These are phyloP conservation scores for Achroia grisella DNA, from an alignment of 1,140 invertebrate species.

Conservation along the genomic window DNA sequence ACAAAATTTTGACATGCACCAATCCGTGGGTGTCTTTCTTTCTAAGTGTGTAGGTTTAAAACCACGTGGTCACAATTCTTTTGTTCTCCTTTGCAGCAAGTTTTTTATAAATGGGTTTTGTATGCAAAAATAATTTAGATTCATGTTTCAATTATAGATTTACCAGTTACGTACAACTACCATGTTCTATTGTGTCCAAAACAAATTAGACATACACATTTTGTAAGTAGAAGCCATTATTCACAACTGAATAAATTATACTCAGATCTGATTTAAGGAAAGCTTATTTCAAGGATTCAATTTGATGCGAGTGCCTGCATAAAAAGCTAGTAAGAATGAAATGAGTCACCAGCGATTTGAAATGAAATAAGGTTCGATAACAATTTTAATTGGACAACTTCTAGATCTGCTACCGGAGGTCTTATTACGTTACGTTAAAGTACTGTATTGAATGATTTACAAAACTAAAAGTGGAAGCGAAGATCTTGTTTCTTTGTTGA, in stretches of 20 bases:
- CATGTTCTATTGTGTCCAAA: constrained; percentile 7
- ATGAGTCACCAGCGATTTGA: constrained; percentile 53
- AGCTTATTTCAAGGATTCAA: constrained; percentile 34
- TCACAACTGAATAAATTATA: no score
- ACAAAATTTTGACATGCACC: constrained; percentile 42
- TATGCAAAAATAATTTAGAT: constrained; percentile 38
- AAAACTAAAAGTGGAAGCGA: constrained; percentile 2
- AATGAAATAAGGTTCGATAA: constrained; percentile 33
- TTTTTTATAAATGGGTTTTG: constrained; percentile 28
- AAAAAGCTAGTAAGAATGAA: constrained; percentile 34
- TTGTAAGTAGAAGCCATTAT: no score
- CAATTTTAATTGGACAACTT: constrained; percentile 1
- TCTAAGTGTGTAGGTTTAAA: constrained; percentile 24
- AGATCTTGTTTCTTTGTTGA: constrained; percentile 24
- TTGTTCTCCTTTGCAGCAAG: constrained; percentile 33
- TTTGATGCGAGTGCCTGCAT: constrained; percentile 28
- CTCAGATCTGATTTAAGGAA: not conserved
- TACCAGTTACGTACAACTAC: constrained; percentile 1
- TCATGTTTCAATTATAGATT: constrained; percentile 14
- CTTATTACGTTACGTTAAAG: constrained; percentile 9
- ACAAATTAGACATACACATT: not conserved
- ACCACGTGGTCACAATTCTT: constrained; percentile 30
- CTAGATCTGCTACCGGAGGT: constrained; percentile 7
- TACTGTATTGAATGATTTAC: constrained; percentile 16
- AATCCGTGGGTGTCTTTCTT: constrained; percentile 28